Percentiles rank a stretch among this genome's conserved stretches.
Conservation (phyloP, 2,797 vertebrate genomes). For the Neosilurus mollespiculum region DNA sequence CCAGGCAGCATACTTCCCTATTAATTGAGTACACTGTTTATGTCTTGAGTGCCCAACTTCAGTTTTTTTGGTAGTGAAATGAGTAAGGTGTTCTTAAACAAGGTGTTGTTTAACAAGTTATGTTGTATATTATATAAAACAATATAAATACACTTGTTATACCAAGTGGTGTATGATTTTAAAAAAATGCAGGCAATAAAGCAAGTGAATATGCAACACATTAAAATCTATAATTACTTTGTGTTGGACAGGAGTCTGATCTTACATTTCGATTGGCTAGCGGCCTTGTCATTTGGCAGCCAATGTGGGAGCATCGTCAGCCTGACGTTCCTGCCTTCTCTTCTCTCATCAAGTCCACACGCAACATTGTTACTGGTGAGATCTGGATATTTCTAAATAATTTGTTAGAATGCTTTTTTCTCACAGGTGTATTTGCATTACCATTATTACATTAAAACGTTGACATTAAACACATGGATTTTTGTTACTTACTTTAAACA, state of each 20-base stretch:
- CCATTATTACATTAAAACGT: not conserved
- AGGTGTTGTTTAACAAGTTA: too few species aligned
- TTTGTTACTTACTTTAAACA: too few species aligned
- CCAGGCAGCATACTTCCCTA: too few species aligned
- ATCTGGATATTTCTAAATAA: not conserved
- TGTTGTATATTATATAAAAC: too few species aligned
- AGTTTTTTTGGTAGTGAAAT: not conserved
- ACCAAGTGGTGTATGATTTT: not conserved
- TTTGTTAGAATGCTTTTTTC: not conserved
- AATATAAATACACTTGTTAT: too few species aligned
- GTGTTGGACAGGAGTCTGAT: slow-evolving; percentile 85
- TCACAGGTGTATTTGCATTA: not conserved
- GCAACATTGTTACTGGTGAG: slow-evolving; percentile 92
- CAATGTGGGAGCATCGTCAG: slow-evolving; percentile 98
- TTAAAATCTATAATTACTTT: not conserved
- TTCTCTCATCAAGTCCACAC: slow-evolving; percentile 87
- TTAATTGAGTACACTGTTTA: not conserved
- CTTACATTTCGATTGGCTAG: slow-evolving; percentile 95
- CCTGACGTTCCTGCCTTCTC: slow-evolving; percentile 93
- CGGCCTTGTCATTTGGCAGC: slow-evolving; percentile 97
- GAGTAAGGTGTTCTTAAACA: not conserved
- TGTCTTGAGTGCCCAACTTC: not conserved
- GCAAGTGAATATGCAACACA: not conserved
- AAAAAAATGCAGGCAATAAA: not conserved
- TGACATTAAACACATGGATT: not conserved